Evolutionary conservation across 1,140 invertebrate species (phyloP).

Genomic region (Lepeophtheirus salmonis): DNA sequence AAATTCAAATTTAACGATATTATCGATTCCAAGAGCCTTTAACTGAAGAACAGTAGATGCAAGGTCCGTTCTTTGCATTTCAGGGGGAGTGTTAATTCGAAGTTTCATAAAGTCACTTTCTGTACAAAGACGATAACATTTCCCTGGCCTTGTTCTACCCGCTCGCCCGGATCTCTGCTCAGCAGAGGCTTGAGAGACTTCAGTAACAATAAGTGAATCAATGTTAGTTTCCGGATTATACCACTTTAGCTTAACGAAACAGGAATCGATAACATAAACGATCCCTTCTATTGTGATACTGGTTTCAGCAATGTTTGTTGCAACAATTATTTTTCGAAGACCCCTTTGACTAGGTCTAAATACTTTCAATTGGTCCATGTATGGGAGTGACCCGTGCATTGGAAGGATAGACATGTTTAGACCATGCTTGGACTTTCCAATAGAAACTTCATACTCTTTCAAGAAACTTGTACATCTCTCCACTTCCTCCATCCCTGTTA

Average conservation of each 20-base stretch:
- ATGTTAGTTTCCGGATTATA: conserved; percentile 64
- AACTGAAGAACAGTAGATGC: conserved; percentile 67
- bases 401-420: conserved; percentile 59
- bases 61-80: conserved; percentile 78
- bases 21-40: conserved; percentile 85
- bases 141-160: conserved; percentile 61
- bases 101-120: conserved; percentile 56
- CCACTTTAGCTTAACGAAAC: conserved; percentile 90
- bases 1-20: conserved; percentile 53
- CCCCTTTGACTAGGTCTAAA: conserved; percentile 55
- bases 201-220: conserved; percentile 61
- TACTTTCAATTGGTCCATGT: conserved; percentile 65
- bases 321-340: conserved; percentile 71
- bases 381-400: conserved; percentile 74
- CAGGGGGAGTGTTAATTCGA: conserved; percentile 50
- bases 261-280: conserved; percentile 63
- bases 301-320: conserved; percentile 95
- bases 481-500: conserved; percentile 41
- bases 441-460: conserved; percentile 19
- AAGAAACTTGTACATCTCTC: conserved; percentile 17
- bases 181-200: conserved; percentile 71
- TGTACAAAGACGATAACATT: conserved; percentile 38
- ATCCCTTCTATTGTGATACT: conserved; percentile 81
- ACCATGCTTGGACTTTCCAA: conserved; percentile 22
- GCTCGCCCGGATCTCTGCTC: conserved; percentile 77